Conservation (phyloP, 2,888 invertebrate species). For the Ethmia dodecea region DNA sequence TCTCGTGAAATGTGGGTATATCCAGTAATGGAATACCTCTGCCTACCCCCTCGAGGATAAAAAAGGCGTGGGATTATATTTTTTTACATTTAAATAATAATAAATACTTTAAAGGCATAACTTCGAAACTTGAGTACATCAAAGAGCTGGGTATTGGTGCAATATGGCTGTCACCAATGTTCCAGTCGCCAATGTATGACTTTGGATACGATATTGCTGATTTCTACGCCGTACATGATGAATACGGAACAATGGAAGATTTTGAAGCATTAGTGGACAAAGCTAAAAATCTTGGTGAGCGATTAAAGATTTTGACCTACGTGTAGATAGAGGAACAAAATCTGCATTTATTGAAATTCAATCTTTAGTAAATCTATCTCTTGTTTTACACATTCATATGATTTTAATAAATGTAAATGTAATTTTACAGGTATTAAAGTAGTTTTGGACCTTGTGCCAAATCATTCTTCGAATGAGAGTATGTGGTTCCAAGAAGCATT, state of each 20-base stretch:
- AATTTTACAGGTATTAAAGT: slow-evolving; percentile 66
- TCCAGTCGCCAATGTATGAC: slow-evolving; percentile 85
- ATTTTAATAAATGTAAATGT: background rate
- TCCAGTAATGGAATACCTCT: background rate
- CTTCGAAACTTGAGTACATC: slow-evolving; percentile 79
- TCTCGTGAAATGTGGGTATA: too few relatives aligned
- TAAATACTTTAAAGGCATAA: slow-evolving; percentile 70
- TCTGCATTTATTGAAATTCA: background rate
- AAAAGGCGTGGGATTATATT: background rate
- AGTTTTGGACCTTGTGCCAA: slow-evolving; percentile 83
- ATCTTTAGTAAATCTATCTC: background rate
- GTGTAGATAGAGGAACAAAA: background rate
- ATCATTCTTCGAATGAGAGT: slow-evolving; percentile 87
- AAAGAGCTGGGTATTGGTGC: slow-evolving; percentile 81
- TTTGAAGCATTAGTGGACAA: slow-evolving; percentile 77
- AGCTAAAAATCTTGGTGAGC: slow-evolving; percentile 69
- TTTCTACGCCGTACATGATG: slow-evolving; percentile 81
- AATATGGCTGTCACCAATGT: slow-evolving; percentile 87
- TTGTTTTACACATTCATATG: background rate
- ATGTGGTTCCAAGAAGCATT: slow-evolving; percentile 90
- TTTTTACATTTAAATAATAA: too few relatives aligned
- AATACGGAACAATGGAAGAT: slow-evolving; percentile 85
- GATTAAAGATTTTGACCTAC: slow-evolving; percentile 1
- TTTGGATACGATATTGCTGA: slow-evolving; percentile 89
- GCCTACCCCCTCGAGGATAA: background rate